A percentile compares a stretch with the other conserved stretches of the same genome.
Conservation (phyloP, 64 coral and sea anemone species). For the Acropora tenuis region DNA sequence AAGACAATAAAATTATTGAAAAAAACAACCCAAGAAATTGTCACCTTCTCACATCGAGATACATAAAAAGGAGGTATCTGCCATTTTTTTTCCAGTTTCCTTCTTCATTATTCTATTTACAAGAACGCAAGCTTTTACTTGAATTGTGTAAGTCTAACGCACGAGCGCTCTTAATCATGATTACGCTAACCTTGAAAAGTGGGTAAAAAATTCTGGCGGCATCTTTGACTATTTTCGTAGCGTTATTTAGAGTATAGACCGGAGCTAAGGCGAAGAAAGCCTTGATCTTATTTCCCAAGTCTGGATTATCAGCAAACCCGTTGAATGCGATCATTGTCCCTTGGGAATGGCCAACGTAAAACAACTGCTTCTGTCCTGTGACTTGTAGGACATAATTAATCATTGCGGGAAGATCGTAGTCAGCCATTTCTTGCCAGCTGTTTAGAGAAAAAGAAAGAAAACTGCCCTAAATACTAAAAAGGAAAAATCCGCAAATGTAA, state of each 20-base stretch:
- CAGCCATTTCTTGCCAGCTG: constrained; percentile 65
- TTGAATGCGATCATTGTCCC: constrained; percentile 84
- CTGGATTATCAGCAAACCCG: constrained; percentile 63
- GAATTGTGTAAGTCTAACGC: background rate
- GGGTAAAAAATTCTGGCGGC: constrained; percentile 33
- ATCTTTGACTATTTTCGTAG: constrained; percentile 34
- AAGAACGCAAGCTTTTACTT: background rate
- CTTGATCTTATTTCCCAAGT: constrained; percentile 68
- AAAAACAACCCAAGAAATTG: no score
- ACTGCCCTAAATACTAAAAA: no score
- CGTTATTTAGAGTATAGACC: constrained; percentile 67
- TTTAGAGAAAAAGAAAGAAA: background rate
- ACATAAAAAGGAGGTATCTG: no score
- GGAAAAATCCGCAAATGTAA: no score
- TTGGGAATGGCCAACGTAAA: constrained; percentile 85
- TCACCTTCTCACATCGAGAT: no score
- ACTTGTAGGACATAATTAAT: constrained; percentile 73
- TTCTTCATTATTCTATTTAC: no score
- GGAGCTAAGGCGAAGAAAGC: constrained; percentile 84
- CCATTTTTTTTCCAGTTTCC: no score
- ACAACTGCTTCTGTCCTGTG: constrained; percentile 71
- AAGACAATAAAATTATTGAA: no score
- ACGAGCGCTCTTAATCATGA: background rate
- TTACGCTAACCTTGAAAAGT: constrained; percentile 32
- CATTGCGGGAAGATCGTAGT: constrained; percentile 81